Base-by-base conservation (phyloP, 2,888 invertebrate species). In the Tetrapedia diversipes region DNA sequence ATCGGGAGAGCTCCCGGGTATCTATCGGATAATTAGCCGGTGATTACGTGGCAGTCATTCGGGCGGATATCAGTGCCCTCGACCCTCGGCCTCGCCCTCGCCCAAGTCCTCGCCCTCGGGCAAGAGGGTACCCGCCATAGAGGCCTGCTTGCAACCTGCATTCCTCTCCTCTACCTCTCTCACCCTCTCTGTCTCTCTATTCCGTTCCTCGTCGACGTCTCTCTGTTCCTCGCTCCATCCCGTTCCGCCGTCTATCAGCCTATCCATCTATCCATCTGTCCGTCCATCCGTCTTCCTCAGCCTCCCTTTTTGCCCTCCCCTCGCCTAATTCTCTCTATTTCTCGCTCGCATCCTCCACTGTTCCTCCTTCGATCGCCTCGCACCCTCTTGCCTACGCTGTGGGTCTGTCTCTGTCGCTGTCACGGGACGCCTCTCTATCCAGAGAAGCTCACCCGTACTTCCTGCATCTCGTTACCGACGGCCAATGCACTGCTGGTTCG, bases 21-120 rank as follows among this genome's bases (percentile, higher is more conserved):
- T 90, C 91, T 89, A 90, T 91, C 89, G 89, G 90, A 90, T 91
- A 91, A 91, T 91, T 91, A 91, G 89, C 89, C 89, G 89, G 88
- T 91, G 90, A 91, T 91, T 91, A 91, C 91, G 89, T 89, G 88
- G 89, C 86, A 91, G 86, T 87, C 90, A 89, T 90, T 90, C 87
- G 88, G 87, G 90, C 90, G 90, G 84, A 91, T 88, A 90, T 89
- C 89, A 87, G 86, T 86, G 86, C 89, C 86, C 86, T 88, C 88
- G 87, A 87, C 86, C 85, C 84, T 86, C 84, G 83, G 76, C 79
- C 78, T 85, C 82, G 73, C 69, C 76, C 79, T 75, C 79, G 71
- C 51, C 64, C 66, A 51, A 71, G 54, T 74, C 80, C 80, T 79
- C 76, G 68, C 83, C 86, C 79, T 80, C 76, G 68, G 84, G 84